Evolutionary conservation across 2,797 vertebrate species (phyloP), one percentile per base, ranked within the genome.

Genomic region (Neostethus bicornis): DNA sequence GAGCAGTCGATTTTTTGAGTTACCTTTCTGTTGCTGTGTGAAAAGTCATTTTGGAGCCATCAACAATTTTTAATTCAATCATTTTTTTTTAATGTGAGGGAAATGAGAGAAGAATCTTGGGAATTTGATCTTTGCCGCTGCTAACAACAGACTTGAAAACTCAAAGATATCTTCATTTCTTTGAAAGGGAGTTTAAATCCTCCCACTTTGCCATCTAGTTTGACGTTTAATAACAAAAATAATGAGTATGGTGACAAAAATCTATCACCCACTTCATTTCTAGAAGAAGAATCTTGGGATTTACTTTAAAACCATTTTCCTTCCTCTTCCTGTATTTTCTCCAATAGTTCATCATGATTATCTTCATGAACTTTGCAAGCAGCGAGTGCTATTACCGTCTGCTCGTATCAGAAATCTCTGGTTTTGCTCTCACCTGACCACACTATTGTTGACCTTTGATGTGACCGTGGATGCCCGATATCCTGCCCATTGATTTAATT

Each of bases 191-290:
- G 31, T 49, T 31, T 37, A 38, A 56, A 46, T 75, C 37, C 66
- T 21, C 70, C 37, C 47, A 20, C 41, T 37, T 43, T 50, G 58
- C 51, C 62, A 59, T 56, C 42, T 21, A 55, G 60, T 62, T 42
- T 83, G 70, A 81, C 73, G 75, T 84, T 84, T 80, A n/a, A 57
- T 11, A 8, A 38, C 61, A 66, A 60, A 53, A 83, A 38, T 64
- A 61, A 46, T 57, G 62, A 73, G 45, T 52, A 24, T 53, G 70
- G 71, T 68, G 48, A 32, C 60, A 23, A 23, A 55, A 67, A 69
- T 72, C n/a, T n/a, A n/a, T n/a, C n/a, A n/a, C n/a, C n/a, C n/a
- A n/a, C n/a, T n/a, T n/a, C n/a, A n/a, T n/a, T n/a, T n/a, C n/a
- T n/a, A n/a, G n/a, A n/a, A n/a, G n/a, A n/a, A n/a, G n/a, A n/a